Base-by-base conservation (phyloP, 2,113 vertebrate species). In the Oryzias woworae region DNA sequence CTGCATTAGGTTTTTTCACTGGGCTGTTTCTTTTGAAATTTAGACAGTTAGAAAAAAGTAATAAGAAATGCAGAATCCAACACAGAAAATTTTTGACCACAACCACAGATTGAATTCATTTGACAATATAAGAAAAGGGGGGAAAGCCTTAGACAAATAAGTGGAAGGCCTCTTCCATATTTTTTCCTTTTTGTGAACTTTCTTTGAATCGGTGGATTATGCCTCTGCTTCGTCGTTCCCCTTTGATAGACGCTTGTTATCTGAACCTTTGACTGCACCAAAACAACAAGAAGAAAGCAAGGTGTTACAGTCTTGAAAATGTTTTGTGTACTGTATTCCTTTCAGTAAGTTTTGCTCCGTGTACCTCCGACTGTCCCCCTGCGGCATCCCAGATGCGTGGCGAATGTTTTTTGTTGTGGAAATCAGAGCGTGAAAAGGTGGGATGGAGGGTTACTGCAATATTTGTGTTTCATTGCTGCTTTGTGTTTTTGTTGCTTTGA, bases 391-490 rank as follows among this genome's bases (percentile, higher is more conserved):
- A 41, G 71, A 75, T 14, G 48, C 55, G 4, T 15, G 4, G 12
- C n/a, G 18, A 22, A 56, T 75, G 76, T 75, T 81, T 84, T 77
- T 79, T 87, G 75, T 85, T 88, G 80, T 86, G 83, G 64, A 85
- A 85, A 84, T 77, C 2, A 20, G 50, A 43, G 58, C 61, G 71
- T 62, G 75, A 62, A 75, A 74, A 78, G 73, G 68, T 72, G 75
- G 77, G 64, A 74, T 49, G 3, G 23, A 31, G 66, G 74, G 69
- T 78, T 73, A 76, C 45, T 7, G 22, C 54, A 26, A 26, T 71
- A 71, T 81, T 86, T 83, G 75, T 84, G 78, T 82, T 80, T 83
- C 72, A 50, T 63, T 78, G 71, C 74, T 61, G 51, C 69, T 83
- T 80, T 64, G 57, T 54, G 45, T 58, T 77, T 78, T 62, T 62